Evolutionary conservation across 2,888 invertebrate genomes (phyloP).

Genomic region (Caenorhabditis macrosperma): DNA sequence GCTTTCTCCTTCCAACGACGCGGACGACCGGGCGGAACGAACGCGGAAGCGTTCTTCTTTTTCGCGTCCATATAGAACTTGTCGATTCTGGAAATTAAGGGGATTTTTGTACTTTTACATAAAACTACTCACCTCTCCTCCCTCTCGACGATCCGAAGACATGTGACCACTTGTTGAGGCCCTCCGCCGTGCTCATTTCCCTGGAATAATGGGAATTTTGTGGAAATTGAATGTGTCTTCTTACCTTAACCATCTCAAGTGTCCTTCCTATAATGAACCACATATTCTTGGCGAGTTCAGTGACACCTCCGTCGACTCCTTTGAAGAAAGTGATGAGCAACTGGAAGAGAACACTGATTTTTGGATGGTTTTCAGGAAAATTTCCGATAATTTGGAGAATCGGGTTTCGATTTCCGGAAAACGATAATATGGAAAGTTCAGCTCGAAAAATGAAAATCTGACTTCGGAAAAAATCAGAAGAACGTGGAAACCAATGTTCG

Average conservation of each 20-base stretch:
- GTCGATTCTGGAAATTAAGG: constrained; percentile 86
- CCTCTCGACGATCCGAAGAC: constrained; percentile 93
- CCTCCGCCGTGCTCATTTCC: constrained; percentile 84
- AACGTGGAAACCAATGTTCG: too few relatives aligned
- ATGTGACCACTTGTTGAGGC: constrained; percentile 88
- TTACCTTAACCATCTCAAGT: constrained; percentile 88
- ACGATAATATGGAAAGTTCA: too few relatives aligned
- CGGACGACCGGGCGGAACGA: constrained; percentile 94
- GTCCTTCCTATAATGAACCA: constrained; percentile 91
- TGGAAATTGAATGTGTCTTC: too few relatives aligned
- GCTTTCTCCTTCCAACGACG: constrained; percentile 83
- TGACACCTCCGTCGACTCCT: constrained; percentile 93
- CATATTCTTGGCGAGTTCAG: constrained; percentile 83
- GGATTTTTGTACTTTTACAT: background rate
- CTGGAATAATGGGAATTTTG: too few relatives aligned
- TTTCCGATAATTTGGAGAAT: too few relatives aligned
- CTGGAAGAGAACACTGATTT: constrained; percentile 61
- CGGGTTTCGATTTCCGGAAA: too few relatives aligned
- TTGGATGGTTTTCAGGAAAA: too few relatives aligned
- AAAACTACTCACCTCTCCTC: constrained; percentile 87
- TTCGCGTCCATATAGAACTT: constrained; percentile 87
- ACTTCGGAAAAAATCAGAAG: too few relatives aligned
- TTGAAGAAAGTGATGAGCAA: constrained; percentile 96
- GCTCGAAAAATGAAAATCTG: too few relatives aligned
- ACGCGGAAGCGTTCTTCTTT: constrained; percentile 87